Evolutionary conservation across 1,140 invertebrate species (phyloP).

Genomic region (Drosophila baimaii): DNA sequence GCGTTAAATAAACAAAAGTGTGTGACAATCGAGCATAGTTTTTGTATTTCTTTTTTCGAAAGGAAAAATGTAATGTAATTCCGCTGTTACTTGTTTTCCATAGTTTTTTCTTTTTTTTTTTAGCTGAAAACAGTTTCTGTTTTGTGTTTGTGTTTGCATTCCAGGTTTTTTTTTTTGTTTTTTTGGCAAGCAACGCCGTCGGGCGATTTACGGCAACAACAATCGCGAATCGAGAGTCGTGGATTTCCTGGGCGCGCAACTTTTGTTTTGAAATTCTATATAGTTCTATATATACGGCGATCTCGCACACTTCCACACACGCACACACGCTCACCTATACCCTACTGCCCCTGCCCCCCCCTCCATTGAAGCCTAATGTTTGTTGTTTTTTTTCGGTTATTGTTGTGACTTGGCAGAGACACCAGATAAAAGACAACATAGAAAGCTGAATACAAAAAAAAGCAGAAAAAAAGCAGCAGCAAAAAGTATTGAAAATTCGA

Average conservation of each 20-base stretch:
- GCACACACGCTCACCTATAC: not conserved
- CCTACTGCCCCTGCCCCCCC: too few species aligned
- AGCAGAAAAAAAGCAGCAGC: not conserved
- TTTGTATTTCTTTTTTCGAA: not conserved
- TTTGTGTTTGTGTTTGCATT: conserved; percentile 29
- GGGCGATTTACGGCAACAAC: conserved; percentile 37
- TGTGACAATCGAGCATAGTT: conserved; percentile 1
- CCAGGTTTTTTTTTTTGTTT: conserved; percentile 8
- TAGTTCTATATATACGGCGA: conserved; percentile 38
- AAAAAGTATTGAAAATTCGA: conserved; percentile 25
- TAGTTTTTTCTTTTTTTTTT: not conserved
- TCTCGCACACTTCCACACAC: conserved; percentile 18
- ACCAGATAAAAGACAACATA: conserved; percentile 48
- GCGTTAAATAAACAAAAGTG: conserved; percentile 15
- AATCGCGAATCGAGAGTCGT: conserved; percentile 36
- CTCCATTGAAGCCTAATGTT: conserved; percentile 34
- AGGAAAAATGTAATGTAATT: conserved; percentile 3
- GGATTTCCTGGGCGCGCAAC: conserved; percentile 46
- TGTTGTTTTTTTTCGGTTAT: conserved; percentile 56
- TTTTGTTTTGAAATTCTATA: conserved; percentile 52
- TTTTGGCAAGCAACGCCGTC: conserved; percentile 41
- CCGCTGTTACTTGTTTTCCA: not conserved
- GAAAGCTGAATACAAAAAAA: conserved; percentile 19
- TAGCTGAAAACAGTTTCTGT: conserved; percentile 18
- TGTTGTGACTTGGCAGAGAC: conserved; percentile 56